Percentiles rank a stretch among this genome's conserved stretches.
These are phyloP conservation scores for Jordanella pulchra DNA, from an alignment of 2,797 vertebrate genomes.

Conservation along the genomic window DNA sequence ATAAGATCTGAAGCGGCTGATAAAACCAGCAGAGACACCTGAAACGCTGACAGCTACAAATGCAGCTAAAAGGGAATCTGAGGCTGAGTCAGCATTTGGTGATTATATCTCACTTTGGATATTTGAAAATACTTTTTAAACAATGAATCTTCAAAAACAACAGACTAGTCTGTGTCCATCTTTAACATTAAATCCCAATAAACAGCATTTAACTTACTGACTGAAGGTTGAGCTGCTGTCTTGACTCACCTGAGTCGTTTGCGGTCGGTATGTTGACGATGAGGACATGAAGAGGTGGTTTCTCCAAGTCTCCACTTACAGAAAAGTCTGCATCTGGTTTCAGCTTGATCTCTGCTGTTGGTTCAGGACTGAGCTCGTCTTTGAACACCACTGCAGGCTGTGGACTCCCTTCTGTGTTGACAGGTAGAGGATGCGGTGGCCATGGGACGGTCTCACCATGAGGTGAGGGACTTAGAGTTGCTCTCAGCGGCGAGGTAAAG, in stretches of 20 bases:
- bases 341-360: conserved; percentile 33
- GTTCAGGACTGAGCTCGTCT: conserved; percentile 43
- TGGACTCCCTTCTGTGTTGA: neutral
- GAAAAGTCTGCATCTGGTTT: conserved; percentile 57
- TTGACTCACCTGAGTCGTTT: conserved; percentile 85
- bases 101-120: neutral
- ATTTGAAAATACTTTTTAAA: neutral
- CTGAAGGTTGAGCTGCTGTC: neutral
- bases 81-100: neutral
- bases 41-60: neutral
- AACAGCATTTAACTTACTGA: neutral
- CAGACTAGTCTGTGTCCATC: too few species aligned
- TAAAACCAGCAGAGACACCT: too few species aligned
- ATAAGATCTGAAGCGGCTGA: too few species aligned
- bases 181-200: too few species aligned
- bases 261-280: conserved; percentile 79
- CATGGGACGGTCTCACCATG: neutral
- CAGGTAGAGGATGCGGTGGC: neutral
- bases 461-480: neutral
- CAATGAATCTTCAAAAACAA: too few species aligned
- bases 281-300: conserved; percentile 75
- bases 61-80: neutral
- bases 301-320: conserved; percentile 52
- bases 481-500: neutral
- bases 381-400: conserved; percentile 73